Evolutionary conservation across 2,113 vertebrate genomes (phyloP).

Genomic region (Macaca nemestrina): DNA sequence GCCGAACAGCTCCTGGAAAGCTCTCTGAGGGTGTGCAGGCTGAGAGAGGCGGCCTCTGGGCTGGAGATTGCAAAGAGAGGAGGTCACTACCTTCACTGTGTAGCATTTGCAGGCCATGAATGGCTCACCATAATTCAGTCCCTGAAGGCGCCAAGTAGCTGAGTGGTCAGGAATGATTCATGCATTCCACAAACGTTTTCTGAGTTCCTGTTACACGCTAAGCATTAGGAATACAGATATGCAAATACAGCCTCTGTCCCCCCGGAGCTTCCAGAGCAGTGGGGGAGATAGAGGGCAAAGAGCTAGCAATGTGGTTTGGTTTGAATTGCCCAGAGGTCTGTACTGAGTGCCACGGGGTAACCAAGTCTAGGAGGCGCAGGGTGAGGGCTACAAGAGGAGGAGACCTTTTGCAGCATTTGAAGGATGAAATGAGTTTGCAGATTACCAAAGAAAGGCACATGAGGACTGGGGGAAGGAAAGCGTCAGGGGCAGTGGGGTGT

Average conservation of each 20-base stretch:
- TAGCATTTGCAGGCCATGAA: background rate
- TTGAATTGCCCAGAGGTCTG: background rate
- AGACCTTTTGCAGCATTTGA: background rate
- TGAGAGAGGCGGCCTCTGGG: background rate
- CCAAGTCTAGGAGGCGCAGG: background rate
- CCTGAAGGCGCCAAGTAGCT: background rate
- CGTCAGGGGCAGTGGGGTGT: no score
- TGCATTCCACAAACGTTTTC: background rate
- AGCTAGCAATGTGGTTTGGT: background rate
- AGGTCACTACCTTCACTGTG: background rate
- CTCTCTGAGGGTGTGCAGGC: background rate
- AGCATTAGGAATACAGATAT: background rate
- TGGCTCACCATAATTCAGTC: constrained; percentile 56
- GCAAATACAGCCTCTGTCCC: background rate
- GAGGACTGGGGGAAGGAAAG: background rate
- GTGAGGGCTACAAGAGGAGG: background rate
- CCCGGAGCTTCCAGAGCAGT: background rate
- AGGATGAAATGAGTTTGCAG: background rate
- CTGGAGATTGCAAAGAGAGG: constrained; percentile 23
- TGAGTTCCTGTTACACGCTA: background rate
- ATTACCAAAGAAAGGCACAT: background rate
- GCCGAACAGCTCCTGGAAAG: background rate
- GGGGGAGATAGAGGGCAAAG: background rate
- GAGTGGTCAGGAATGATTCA: background rate
- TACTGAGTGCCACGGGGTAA: background rate